Evolutionary conservation across 2,797 vertebrate species (phyloP), one percentile per base, ranked within the genome.

Genomic region (Peromyscus eremicus): DNA sequence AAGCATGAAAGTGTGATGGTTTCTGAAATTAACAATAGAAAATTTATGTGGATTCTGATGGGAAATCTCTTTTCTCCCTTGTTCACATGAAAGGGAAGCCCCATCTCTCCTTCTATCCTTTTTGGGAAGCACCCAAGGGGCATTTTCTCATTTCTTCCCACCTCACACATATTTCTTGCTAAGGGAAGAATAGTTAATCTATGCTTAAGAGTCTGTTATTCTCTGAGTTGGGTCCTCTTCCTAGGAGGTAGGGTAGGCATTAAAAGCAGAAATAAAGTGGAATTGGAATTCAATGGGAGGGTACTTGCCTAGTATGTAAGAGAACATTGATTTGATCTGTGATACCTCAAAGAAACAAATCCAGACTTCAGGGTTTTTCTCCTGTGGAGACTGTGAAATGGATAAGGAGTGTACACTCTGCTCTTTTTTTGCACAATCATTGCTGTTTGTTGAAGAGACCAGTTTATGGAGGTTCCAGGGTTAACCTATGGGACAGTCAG

Each of bases 21-120:
- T 94, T 94, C 73, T 91, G 94, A 97, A 97, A 97, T 96, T 88
- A 81, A 94, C 82, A 93, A 80, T 68, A 81, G 79, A 83, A 97
- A 96, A 94, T 70, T 94, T 97, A 95, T 96, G 94, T 96, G 94
- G 79, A 96, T 96, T 97, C 70, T 95, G 92, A 71, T 34, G 62
- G 68, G 82, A 91, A 95, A 87, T 89, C 94, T 89, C 46, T 79
- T 83, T 95, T 94, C 57, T 88, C 92, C 77, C 90, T 94, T 43
- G 49, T 70, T 75, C 70, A 32, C 40, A 23, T 60, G 83, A 83
- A 96, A 97, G 94, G 91, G 91, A 95, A 95, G 70, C 92, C 10
- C 79, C 82, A 76, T 27, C 68, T 91, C 62, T 43, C n/a, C 91
- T 91, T 97, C 64, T 77, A 46, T 95, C 55, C 85, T 77, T 94